A percentile compares a stretch with the other conserved stretches of the same genome.
phyloP scores from a whole-genome alignment of 2,888 invertebrate species.

The Spilosoma lubricipeda region DNA sequence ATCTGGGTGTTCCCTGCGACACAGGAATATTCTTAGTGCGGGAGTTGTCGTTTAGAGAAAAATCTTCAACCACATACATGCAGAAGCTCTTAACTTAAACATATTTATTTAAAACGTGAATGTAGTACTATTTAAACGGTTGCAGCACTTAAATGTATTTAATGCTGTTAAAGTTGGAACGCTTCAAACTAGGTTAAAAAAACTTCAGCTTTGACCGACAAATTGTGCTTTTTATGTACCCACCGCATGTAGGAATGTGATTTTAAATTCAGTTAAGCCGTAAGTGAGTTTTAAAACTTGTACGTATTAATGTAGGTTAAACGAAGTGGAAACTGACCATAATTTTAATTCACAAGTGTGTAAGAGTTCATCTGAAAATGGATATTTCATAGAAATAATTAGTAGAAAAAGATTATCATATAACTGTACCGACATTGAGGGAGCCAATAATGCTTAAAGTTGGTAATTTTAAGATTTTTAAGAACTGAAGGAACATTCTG shows the following conservation, averaged over 20 bases:
- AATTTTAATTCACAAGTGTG: not conserved
- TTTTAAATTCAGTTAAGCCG: constrained; percentile 24
- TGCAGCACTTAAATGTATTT: constrained; percentile 33
- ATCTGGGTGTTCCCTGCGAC: too few relatives aligned
- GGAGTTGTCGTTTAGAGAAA: too few relatives aligned
- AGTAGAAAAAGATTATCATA: too few relatives aligned
- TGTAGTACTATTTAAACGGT: constrained; percentile 5
- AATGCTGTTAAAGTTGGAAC: constrained; percentile 23
- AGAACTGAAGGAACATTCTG: too few relatives aligned
- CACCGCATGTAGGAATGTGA: constrained; percentile 17
- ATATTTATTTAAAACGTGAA: not conserved
- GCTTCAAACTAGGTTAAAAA: constrained; percentile 48
- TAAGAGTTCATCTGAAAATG: too few relatives aligned
- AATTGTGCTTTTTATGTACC: constrained; percentile 39
- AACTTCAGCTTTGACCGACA: constrained; percentile 42
- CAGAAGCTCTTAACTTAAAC: not conserved
- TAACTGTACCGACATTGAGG: too few relatives aligned
- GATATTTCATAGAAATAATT: too few relatives aligned
- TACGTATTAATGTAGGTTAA: constrained; percentile 1
- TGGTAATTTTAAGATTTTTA: too few relatives aligned
- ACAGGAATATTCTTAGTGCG: too few relatives aligned
- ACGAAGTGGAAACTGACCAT: not conserved
- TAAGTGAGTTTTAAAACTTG: constrained; percentile 9
- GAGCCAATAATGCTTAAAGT: too few relatives aligned
- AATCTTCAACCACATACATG: not conserved